Conservation (phyloP, 2,113 vertebrate genomes). For the Dascyllus trimaculatus region DNA sequence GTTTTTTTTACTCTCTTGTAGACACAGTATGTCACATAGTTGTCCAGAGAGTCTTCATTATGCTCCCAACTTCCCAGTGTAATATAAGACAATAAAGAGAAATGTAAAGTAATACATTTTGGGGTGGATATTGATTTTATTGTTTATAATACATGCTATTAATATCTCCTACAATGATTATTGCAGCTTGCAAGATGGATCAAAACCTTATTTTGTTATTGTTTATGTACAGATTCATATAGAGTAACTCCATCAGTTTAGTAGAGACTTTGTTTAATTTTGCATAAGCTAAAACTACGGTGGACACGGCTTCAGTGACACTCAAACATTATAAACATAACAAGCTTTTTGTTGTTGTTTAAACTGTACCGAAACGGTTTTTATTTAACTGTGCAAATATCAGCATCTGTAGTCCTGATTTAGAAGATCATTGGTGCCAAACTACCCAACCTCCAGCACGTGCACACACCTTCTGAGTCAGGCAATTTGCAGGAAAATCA, state of each 20-base stretch:
- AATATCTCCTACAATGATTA: too few species aligned
- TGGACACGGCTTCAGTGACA: neutral
- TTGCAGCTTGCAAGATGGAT: too few species aligned
- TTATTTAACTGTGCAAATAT: neutral
- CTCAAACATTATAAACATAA: too few species aligned
- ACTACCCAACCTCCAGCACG: neutral
- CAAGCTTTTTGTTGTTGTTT: neutral
- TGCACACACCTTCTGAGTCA: neutral
- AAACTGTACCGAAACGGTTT: neutral
- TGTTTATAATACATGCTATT: too few species aligned
- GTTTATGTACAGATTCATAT: neutral
- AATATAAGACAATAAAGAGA: too few species aligned
- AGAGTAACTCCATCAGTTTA: neutral
- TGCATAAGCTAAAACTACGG: neutral
- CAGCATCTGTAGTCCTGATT: neutral
- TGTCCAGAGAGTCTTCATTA: neutral
- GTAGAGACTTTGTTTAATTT: neutral
- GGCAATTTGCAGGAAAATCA: neutral
- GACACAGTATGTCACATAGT: neutral
- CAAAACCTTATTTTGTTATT: neutral
- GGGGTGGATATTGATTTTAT: too few species aligned
- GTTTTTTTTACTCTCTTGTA: neutral
- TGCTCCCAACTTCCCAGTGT: too few species aligned
- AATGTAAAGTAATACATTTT: too few species aligned
- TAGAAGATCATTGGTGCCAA: neutral